A percentile compares a stretch with the other conserved stretches of the same genome.
These are phyloP conservation scores for Pogonognathellus flavescens DNA, from an alignment of 1,140 invertebrate species.

Conservation along the genomic window DNA sequence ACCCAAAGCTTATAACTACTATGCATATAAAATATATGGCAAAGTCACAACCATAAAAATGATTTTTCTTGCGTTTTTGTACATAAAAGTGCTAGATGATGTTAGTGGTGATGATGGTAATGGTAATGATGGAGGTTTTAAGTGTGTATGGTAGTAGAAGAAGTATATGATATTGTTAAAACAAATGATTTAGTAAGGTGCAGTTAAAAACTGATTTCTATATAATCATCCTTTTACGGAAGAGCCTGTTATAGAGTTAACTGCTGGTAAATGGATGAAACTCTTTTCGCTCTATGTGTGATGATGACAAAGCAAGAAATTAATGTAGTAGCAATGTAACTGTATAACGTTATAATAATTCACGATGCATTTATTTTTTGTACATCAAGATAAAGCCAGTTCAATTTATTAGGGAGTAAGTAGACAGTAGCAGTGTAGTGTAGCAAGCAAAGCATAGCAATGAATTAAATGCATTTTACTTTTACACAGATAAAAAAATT, in stretches of 20 bases:
- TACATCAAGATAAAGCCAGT: conserved; percentile 2
- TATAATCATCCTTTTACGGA: conserved; percentile 27
- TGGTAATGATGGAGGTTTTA: too few relatives aligned
- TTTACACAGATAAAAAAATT: too few relatives aligned
- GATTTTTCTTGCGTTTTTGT: too few relatives aligned
- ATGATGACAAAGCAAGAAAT: conserved; percentile 9
- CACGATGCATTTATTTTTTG: neutral
- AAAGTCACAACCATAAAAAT: too few relatives aligned
- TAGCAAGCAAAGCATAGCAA: too few relatives aligned
- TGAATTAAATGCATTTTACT: too few relatives aligned
- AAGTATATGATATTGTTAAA: neutral
- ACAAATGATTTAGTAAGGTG: neutral
- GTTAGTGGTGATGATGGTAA: too few relatives aligned
- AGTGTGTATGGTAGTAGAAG: too few relatives aligned
- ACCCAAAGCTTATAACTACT: too few relatives aligned
- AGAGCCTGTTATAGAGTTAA: neutral
- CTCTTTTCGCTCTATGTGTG: neutral
- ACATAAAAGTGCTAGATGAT: too few relatives aligned
- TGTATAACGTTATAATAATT: neutral
- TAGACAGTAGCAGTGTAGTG: neutral
- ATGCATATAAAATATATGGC: too few relatives aligned
- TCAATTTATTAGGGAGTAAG: neutral
- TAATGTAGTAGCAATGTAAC: neutral
- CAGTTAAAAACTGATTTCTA: neutral
- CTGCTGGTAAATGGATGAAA: neutral